Evolutionary conservation across 2,113 vertebrate genomes (phyloP).

Genomic region (Haplochromis burtoni): DNA sequence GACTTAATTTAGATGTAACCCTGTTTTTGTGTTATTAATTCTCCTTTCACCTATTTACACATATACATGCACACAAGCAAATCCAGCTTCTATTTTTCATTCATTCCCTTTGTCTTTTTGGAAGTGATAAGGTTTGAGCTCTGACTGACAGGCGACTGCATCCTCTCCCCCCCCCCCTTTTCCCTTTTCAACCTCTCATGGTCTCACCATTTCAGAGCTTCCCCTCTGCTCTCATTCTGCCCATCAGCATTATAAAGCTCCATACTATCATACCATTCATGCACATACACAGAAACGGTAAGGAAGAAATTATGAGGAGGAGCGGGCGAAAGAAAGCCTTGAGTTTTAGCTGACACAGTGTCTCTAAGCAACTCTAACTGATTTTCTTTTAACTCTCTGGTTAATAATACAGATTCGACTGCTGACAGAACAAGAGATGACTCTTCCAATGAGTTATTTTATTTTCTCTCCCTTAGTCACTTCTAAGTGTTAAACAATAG

Average conservation of each 20-base stretch:
- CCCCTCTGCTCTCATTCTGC: constrained; percentile 61
- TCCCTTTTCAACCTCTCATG: constrained; percentile 7
- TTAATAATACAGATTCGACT: constrained; percentile 1
- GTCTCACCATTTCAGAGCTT: constrained; percentile 42
- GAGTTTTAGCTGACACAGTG: constrained; percentile 35
- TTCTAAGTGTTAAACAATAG: background rate
- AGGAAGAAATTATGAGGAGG: constrained; percentile 16
- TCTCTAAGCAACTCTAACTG: constrained; percentile 42
- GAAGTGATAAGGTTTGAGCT: constrained; percentile 28
- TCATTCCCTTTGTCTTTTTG: constrained; percentile 5
- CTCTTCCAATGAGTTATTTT: background rate
- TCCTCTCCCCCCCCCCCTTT: background rate
- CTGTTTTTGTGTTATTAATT: constrained; percentile 32
- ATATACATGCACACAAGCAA: background rate
- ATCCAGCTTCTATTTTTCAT: background rate
- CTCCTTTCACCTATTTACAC: background rate
- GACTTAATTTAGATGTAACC: constrained; percentile 34
- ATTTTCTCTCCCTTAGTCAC: background rate
- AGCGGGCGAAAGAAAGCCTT: background rate
- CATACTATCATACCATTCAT: constrained; percentile 32
- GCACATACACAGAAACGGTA: background rate
- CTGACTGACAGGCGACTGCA: constrained; percentile 33
- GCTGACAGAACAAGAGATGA: constrained; percentile 2
- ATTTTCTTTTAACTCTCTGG: background rate
- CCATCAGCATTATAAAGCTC: constrained; percentile 62